Evolutionary conservation across 2,888 invertebrate genomes (phyloP), one percentile per base, ranked within the genome.

Genomic region (Ptilodon capucinus): DNA sequence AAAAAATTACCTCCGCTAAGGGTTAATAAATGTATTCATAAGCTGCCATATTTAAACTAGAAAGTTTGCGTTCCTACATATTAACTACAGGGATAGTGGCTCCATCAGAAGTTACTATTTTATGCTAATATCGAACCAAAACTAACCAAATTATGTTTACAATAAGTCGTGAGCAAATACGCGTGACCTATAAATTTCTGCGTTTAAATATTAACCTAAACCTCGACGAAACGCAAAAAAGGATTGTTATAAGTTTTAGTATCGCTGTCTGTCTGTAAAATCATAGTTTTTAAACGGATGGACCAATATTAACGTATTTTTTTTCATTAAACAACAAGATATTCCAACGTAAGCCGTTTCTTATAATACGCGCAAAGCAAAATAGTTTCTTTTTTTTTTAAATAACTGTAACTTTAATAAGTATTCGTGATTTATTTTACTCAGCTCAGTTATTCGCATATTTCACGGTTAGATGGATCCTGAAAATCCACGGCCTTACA

Each of bases 121-220:
- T 60, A 64, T 60, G 57, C 45, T 55, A 64, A 61, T 57, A 60
- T 49, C 50, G 41, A 61, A 54, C 59, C 18, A 18, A 59, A 64
- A 55, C 53, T 57, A 54, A 61, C 40, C 57, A 59, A 64, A 64
- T 64, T 42, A 49, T 54, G 53, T 64, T 55, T 53, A 48, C 45
- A 53, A 44, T 43, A 52, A 58, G 47, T 55, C 46, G 17, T 21
- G 19, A 7, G 32, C 21, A 40, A 23, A 23, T 23, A 23, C 40
- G 19, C 42, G 54, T 28, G 7, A 28, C n/a, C n/a, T n/a, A n/a
- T n/a, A n/a, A n/a, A 1, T 23, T 2, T 23, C 23, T 23, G 23
- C 4, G 23, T 23, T 23, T 23, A 23, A n/a, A n/a, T n/a, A n/a
- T n/a, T n/a, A n/a, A n/a, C n/a, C n/a, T n/a, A n/a, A n/a, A n/a